These are phyloP conservation scores for Melanostoma mellinum DNA, from an alignment of 2,888 invertebrate genomes.

Conservation along the genomic window DNA sequence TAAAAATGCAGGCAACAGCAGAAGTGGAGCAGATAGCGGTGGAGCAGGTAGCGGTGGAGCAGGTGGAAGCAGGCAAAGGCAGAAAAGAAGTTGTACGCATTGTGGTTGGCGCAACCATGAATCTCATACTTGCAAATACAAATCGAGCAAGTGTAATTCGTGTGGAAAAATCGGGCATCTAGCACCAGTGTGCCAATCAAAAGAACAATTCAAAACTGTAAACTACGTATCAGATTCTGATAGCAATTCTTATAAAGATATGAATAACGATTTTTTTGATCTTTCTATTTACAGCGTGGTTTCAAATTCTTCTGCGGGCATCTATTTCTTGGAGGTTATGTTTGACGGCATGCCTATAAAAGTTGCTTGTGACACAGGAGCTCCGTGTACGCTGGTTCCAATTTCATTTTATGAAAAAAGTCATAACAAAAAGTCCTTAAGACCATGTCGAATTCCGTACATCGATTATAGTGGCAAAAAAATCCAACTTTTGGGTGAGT, in stretches of 20 bases:
- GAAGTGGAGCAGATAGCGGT: too few species aligned
- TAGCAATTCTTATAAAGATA: not conserved
- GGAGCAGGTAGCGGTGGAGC: too few species aligned
- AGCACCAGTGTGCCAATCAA: not conserved
- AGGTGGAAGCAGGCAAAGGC: too few species aligned
- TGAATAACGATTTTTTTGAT: not conserved
- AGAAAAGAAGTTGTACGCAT: too few species aligned
- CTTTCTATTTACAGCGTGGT: too few species aligned
- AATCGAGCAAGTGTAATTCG: not conserved
- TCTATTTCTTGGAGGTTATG: conserved; percentile 4
- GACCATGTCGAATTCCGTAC: conserved; percentile 16
- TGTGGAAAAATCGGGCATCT: not conserved
- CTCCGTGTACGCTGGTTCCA: conserved; percentile 43
- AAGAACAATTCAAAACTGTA: not conserved
- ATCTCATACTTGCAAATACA: conserved; percentile 1
- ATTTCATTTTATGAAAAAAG: conserved; percentile 36
- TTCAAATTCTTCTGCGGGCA: too few species aligned
- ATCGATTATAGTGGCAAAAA: conserved; percentile 6
- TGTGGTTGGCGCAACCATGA: not conserved
- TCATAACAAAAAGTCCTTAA: not conserved
- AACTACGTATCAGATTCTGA: conserved; percentile 4
- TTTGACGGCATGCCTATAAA: conserved; percentile 28
- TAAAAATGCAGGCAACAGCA: too few species aligned
- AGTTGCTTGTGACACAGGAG: conserved; percentile 41
- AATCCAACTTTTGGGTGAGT: conserved; percentile 21